Base-by-base conservation (phyloP, 2,888 invertebrate genomes). In the Germaria angustata region DNA sequence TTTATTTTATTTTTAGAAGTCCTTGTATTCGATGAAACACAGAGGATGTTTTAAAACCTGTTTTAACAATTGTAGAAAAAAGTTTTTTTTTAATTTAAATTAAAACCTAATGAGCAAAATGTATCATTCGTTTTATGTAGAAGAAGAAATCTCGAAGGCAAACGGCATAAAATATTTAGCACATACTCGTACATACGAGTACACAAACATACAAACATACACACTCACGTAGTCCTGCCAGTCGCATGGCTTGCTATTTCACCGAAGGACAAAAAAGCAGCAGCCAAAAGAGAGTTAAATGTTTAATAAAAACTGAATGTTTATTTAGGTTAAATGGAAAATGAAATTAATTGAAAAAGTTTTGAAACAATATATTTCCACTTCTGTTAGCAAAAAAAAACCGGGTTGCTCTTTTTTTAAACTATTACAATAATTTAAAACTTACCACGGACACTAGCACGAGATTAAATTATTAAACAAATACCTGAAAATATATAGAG, bases 301-400 rank as follows among this genome's bases (percentile, higher is more conserved):
- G 11, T 63, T 73, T 28, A n/a, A n/a, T 17, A 59, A 75, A 66
- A 73, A 77, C 49, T 41, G 46, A 76, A 78, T 78, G 32, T 78
- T 65, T 79, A 72, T 79, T 79, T 79, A 59, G 78, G 78, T 41
- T 66, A 66, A 79, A 79, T 59, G 51, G 28, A 79, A 59, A 72
- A 59, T 41, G 36, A 79, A 79, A 66, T 79, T 79, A 79, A 79
- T 72, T 79, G 66, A 79, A 79, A 79, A 79, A 79, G 59, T 79
- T 79, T 79, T 6, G 32, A 32, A 63, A 53, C 49, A 28, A 57
- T 28, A 28, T 28, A 15, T 32, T 20, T 57, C 15, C 3, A 11
- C n/a, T 24, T 36, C 17, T 17, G 28, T 44, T 15, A 6, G 28
- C 8, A 28, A 5, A 3, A 5, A 53, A 39, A 49, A 49, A 36